Evolutionary conservation across 2,797 vertebrate genomes (phyloP).

Genomic region (Falco cherrug): DNA sequence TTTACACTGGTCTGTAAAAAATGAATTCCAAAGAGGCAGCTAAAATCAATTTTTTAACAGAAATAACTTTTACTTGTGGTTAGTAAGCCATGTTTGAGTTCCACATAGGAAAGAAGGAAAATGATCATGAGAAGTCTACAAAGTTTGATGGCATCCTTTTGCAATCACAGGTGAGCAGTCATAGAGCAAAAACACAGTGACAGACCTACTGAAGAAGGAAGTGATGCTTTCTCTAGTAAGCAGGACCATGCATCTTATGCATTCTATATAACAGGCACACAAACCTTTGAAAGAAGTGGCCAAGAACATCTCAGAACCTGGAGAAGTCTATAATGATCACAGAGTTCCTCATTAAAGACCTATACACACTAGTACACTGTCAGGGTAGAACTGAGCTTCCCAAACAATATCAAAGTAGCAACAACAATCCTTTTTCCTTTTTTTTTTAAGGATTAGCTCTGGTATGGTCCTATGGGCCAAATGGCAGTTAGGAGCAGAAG

Average conservation of each 20-base stretch:
- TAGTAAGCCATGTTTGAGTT: not conserved
- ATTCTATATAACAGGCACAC: rapidly evolving
- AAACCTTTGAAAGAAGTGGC: not conserved
- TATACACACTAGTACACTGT: too few species aligned
- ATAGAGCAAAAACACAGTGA: not conserved
- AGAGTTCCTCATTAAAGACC: not conserved
- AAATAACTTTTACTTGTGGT: not conserved
- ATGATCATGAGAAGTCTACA: not conserved
- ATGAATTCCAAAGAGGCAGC: not conserved
- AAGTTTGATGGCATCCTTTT: not conserved
- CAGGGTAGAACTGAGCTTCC: not conserved
- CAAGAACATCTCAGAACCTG: not conserved
- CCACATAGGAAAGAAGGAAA: not conserved
- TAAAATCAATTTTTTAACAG: not conserved
- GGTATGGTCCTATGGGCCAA: not conserved
- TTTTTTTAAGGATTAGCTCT: not conserved
- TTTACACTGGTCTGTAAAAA: not conserved
- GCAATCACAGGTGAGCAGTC: not conserved
- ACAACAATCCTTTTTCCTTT: not conserved
- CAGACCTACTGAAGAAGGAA: not conserved
- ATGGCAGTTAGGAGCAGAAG: not conserved
- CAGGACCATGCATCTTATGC: not conserved
- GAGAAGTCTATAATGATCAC: not conserved
- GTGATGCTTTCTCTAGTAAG: not conserved
- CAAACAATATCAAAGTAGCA: not conserved